Base-by-base conservation (phyloP, 2,113 vertebrate genomes). In the Tyto alba region DNA sequence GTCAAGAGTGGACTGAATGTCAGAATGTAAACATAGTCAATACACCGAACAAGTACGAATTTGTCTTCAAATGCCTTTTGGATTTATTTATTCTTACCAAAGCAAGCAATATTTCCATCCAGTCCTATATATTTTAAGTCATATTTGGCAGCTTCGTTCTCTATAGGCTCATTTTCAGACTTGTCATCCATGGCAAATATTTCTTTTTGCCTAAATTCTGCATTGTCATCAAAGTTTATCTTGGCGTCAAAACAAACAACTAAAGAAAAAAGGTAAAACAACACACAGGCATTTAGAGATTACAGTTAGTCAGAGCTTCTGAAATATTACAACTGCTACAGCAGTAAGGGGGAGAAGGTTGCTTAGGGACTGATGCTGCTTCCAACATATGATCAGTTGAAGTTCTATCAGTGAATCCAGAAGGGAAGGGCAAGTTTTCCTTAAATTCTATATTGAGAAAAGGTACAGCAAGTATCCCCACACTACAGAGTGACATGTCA, bases 241-340 rank as follows among this genome's bases (percentile, higher is more conserved):
- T 99, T 99, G 85, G 99, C 99, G 97, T 99, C 99, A 92, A 99
- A 99, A 97, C 99, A 99, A 93, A 99, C 99, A 96, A 99, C 99
- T 99, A 88, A 59, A 95, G 77, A 88, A 96, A 76, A 92, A 89
- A 88, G 29, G 29, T 63, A 66, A 85, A 93, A 67, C 36, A 95
- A 53, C 64, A 78, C 21, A 34, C 3, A 82, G 29, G 34, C 21
- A 53, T 74, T 92, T 80, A 72, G 74, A 82, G 57, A 41, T 47
- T 34, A 19, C 23, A 91, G n/a, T 36, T 47, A 87, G 27, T 32
- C 21, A 68, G 47, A 81, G 56, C 14, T 83, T 3, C 50, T 45
- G 76, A 77, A 90, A 85, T 64, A 64, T 27, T 50, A 34, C 5
- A 6, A 57, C 13, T 20, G 2, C 48, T 36, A 27, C 21, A 85